A percentile compares a stretch with the other conserved stretches of the same genome.
phyloP scores from a whole-genome alignment of 2,113 vertebrate species.

The Notothenia coriiceps region DNA sequence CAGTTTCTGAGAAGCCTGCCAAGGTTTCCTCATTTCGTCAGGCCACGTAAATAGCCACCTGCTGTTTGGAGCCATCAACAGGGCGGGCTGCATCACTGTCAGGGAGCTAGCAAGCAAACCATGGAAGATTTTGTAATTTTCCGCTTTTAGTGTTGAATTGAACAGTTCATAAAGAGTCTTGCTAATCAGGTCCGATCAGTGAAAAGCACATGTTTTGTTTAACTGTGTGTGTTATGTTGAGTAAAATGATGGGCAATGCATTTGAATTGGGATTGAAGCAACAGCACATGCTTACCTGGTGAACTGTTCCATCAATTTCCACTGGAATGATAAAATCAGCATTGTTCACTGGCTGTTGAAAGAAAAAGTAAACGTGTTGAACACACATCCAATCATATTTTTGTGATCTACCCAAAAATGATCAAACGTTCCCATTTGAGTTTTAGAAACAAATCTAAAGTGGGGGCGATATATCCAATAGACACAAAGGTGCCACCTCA shows the following conservation, averaged over 20 bases:
- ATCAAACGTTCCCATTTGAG: not conserved
- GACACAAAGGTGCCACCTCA: not conserved
- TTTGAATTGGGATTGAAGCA: not conserved
- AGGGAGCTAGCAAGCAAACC: slow-evolving; percentile 31
- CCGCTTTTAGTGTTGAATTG: not conserved
- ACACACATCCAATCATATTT: not conserved
- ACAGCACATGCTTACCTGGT: slow-evolving; percentile 85
- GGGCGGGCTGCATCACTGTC: slow-evolving; percentile 68
- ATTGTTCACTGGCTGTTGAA: slow-evolving; percentile 90
- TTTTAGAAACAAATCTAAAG: not conserved
- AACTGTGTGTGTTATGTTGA: not conserved
- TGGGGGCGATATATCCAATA: not conserved
- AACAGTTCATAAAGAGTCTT: not conserved
- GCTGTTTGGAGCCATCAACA: slow-evolving; percentile 81
- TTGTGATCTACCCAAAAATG: not conserved
- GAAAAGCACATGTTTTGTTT: not conserved
- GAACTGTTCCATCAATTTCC: slow-evolving; percentile 92
- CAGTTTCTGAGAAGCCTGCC: slow-evolving; percentile 80
- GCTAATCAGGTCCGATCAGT: not conserved
- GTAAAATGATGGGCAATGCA: not conserved
- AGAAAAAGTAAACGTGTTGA: slow-evolving; percentile 25
- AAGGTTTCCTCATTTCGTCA: slow-evolving; percentile 76
- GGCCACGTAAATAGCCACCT: slow-evolving; percentile 81
- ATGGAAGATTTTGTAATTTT: not conserved
- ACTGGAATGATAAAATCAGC: slow-evolving; percentile 96